Percentiles rank a stretch among this genome's conserved stretches.
phyloP scores from a whole-genome alignment of 2,797 vertebrate genomes.

The Rhinoraja longicauda region DNA sequence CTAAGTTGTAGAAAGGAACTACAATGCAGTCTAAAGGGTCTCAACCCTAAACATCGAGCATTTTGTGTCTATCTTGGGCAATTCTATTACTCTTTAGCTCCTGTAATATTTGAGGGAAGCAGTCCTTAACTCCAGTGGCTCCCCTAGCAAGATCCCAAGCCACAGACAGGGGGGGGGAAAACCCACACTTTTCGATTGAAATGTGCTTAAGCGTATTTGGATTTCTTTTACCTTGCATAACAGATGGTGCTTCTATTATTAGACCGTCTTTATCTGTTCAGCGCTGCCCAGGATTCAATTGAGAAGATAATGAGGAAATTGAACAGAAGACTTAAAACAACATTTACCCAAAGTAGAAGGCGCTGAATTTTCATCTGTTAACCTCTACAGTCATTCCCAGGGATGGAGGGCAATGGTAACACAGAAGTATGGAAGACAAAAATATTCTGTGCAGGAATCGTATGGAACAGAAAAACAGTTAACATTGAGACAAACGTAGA shows the following conservation, averaged over 20 bases:
- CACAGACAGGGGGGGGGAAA: no score
- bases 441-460: not conserved
- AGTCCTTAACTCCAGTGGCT: no score
- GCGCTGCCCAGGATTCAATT: conserved; percentile 42
- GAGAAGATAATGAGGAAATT: conserved; percentile 45
- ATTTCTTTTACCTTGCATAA: conserved; percentile 47
- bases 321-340: conserved; percentile 43
- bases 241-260: conserved; percentile 54
- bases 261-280: conserved; percentile 43
- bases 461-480: not conserved
- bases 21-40: no score
- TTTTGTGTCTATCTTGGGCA: not conserved
- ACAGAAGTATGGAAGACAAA: not conserved
- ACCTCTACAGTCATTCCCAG: conserved; percentile 42
- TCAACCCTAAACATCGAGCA: no score
- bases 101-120: not conserved
- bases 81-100: no score
- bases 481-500: not conserved
- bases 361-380: conserved; percentile 43
- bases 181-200: conserved; percentile 48
- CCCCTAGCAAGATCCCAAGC: not conserved
- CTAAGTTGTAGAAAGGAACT: no score
- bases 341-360: conserved; percentile 42
- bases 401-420: conserved; percentile 50
- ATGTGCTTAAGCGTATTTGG: conserved; percentile 55